A percentile compares a stretch with the other conserved stretches of the same genome.
Evolutionary conservation across 2,113 vertebrate species (phyloP).

Genomic region (Phylloscopus whistleri): DNA sequence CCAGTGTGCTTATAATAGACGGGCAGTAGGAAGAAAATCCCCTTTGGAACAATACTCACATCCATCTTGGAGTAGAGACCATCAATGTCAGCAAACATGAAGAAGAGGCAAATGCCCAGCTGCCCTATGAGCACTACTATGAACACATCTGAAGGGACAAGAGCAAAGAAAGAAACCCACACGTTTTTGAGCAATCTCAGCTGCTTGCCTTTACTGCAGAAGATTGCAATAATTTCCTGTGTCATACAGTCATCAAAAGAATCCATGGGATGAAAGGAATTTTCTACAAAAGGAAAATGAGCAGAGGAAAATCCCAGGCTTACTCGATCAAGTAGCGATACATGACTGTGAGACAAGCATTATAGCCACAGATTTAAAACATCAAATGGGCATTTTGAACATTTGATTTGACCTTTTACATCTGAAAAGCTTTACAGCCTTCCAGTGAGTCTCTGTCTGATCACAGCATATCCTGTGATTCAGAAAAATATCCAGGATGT

Average conservation of each 20-base stretch:
- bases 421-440: not conserved
- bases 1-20: not conserved
- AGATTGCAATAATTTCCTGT: not conserved
- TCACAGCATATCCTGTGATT: not conserved
- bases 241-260: not conserved
- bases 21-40: not conserved
- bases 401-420: not conserved
- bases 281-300: not conserved
- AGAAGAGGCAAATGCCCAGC: conserved; percentile 72
- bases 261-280: not conserved
- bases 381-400: not conserved
- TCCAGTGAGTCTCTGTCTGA: not conserved
- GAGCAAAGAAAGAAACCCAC: not conserved
- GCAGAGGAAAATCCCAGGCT: not conserved
- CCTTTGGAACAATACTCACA: conserved; percentile 64
- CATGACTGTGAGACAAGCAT: not conserved
- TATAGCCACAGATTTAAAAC: not conserved
- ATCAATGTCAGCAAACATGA: conserved; percentile 77
- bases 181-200: not conserved
- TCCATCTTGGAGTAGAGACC: conserved; percentile 72
- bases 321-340: not conserved
- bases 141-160: conserved; percentile 72
- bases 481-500: not conserved
- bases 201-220: not conserved
- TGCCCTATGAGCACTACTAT: conserved; percentile 68